Evolutionary conservation across 2,113 vertebrate genomes (phyloP).

Genomic region (Aegithalos caudatus): DNA sequence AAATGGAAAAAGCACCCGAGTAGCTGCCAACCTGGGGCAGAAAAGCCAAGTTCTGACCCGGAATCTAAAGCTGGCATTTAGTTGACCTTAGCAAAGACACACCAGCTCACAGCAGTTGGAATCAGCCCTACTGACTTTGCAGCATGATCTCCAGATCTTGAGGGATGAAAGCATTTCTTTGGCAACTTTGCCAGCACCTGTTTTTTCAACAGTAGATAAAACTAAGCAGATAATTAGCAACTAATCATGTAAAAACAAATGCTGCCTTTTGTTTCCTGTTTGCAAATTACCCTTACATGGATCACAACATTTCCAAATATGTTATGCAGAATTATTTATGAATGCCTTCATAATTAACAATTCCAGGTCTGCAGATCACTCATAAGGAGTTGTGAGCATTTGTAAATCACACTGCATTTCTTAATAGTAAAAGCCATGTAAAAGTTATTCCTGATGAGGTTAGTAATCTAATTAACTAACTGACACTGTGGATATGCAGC

Average conservation of each 20-base stretch:
- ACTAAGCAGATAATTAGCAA: constrained; percentile 15
- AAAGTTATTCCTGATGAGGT: background rate
- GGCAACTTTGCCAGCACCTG: background rate
- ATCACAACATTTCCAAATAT: constrained; percentile 28
- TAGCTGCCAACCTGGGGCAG: background rate
- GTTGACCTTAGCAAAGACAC: background rate
- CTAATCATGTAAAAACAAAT: constrained; percentile 8
- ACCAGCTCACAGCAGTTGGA: background rate
- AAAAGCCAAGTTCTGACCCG: background rate
- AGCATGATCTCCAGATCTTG: background rate
- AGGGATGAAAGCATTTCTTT: background rate
- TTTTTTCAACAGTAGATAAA: background rate
- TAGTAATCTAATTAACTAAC: constrained; percentile 34
- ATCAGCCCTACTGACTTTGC: background rate
- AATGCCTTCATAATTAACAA: constrained; percentile 41
- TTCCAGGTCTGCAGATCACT: constrained; percentile 27
- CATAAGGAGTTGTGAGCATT: background rate
- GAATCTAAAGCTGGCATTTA: background rate
- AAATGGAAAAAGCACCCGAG: background rate
- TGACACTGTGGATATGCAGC: background rate
- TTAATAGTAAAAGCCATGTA: constrained; percentile 4
- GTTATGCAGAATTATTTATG: constrained; percentile 28
- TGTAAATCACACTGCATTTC: constrained; percentile 7
- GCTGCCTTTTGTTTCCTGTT: constrained; percentile 38
- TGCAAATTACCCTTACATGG: background rate